These are phyloP conservation scores for Typhlichthys subterraneus DNA, from an alignment of 2,797 vertebrate species.

Conservation along the genomic window DNA sequence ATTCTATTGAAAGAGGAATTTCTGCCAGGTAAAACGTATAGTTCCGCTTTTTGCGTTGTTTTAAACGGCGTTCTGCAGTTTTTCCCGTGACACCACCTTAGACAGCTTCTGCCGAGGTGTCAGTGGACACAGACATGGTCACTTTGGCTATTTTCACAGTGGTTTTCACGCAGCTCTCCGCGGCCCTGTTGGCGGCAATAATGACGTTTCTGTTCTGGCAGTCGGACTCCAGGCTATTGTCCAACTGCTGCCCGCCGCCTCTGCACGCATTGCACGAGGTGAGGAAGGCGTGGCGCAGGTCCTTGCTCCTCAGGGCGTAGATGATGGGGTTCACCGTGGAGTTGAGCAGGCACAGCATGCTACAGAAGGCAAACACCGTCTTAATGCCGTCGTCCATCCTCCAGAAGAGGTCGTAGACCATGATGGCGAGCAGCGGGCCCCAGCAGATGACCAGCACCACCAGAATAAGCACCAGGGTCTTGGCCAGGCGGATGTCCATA, in stretches of 20 bases:
- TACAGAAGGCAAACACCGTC: conserved; percentile 98
- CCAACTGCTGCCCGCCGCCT: conserved; percentile 88
- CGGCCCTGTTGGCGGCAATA: conserved; percentile 91
- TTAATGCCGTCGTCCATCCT: conserved; percentile 96
- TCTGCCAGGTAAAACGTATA: conserved; percentile 21
- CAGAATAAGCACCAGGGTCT: conserved; percentile 97
- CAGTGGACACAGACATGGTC: conserved; percentile 99
- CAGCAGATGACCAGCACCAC: conserved; percentile 98
- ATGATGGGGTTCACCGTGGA: conserved; percentile 99
- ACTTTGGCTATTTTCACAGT: conserved; percentile 99
- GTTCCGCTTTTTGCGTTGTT: conserved; percentile 28
- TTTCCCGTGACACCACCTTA: conserved; percentile 50
- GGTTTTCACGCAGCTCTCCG: conserved; percentile 98
- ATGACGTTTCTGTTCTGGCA: conserved; percentile 90
- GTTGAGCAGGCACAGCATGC: conserved; percentile 98
- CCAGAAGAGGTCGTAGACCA: conserved; percentile 99
- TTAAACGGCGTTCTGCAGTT: conserved; percentile 19
- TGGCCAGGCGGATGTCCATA: conserved; percentile 99
- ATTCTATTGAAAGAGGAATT: conserved; percentile 39
- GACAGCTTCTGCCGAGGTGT: conserved; percentile 95
- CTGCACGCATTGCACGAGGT: conserved; percentile 91
- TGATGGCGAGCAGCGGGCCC: conserved; percentile 96
- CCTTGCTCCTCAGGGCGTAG: conserved; percentile 97
- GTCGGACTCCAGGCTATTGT: conserved; percentile 99
- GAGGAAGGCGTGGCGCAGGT: conserved; percentile 95